Percentiles rank a stretch among this genome's conserved stretches.
phyloP scores from a whole-genome alignment of 2,888 invertebrate genomes.

The Chloromyia formosa region DNA sequence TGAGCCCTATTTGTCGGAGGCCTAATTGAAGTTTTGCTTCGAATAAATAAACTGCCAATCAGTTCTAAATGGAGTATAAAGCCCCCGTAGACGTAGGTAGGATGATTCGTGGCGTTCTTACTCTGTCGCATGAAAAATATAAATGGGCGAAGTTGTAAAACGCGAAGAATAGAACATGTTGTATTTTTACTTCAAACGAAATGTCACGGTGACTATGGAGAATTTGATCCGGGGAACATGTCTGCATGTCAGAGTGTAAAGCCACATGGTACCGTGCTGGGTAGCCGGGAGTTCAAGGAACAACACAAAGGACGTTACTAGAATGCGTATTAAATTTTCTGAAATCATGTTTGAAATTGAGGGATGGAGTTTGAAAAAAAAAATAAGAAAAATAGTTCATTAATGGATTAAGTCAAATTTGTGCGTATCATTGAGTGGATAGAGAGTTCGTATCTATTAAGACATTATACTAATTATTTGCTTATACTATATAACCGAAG shows the following conservation, averaged over 20 bases:
- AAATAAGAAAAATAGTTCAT: too few relatives aligned
- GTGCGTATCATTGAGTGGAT: too few relatives aligned
- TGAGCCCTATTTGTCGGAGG: constrained; percentile 29
- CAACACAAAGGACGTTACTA: background rate
- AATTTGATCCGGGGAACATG: constrained; percentile 13
- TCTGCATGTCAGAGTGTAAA: background rate
- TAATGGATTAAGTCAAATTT: too few relatives aligned
- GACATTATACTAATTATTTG: too few relatives aligned
- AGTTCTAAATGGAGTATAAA: constrained; percentile 23
- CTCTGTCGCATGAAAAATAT: background rate
- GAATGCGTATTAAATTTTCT: background rate
- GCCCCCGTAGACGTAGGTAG: background rate
- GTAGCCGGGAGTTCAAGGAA: background rate
- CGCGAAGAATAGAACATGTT: constrained; percentile 17
- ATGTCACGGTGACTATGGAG: constrained; percentile 37
- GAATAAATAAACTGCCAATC: constrained; percentile 44
- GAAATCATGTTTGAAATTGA: background rate
- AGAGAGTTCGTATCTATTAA: too few relatives aligned
- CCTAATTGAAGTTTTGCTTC: constrained; percentile 39
- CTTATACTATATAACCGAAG: too few relatives aligned
- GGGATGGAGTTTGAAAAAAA: background rate
- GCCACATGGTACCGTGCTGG: background rate
- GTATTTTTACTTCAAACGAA: constrained; percentile 32
- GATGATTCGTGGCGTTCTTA: background rate
- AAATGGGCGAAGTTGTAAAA: background rate